Evolutionary conservation across 2,113 vertebrate genomes (phyloP), one percentile per base, ranked within the genome.

Genomic region (Rhinogobius similis): DNA sequence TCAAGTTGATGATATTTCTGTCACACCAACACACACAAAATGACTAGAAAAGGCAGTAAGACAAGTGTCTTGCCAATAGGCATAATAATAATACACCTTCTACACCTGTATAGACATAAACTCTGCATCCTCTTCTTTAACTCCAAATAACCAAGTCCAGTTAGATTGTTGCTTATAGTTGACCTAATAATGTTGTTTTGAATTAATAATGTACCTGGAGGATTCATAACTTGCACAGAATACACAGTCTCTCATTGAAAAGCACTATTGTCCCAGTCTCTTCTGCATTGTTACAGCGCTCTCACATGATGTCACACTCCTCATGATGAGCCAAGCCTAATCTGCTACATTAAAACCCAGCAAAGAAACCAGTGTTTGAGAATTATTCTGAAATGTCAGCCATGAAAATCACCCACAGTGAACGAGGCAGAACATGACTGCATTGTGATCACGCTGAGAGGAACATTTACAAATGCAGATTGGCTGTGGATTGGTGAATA

Each of bases 311-410:
- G 32, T 27, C 64, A 61, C 53, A 55, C 10, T 4, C 56, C 53
- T 68, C 74, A 63, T 59, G 72, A 84, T 41, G 70, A 72, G 61
- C 46, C 20, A 26, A 26, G 21, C 27, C n/a, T n/a, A 76, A n/a
- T 44, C 38, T 52, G 69, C 46, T 50, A 68, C 52, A 76, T 16
- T 70, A 13, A n/a, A 63, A 71, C 38, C 32, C 71, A 62, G 20
- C 55, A 58, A 27, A 73, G 43, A 74, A 24, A 20, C 1, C 43
- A 38, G 41, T 74, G 68, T 70, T 73, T 68, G 5, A 50, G 58
- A 61, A 52, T 21, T 21, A 61, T 24, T 41, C 46, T 32, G 6
- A 53, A 29, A 52, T 56, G n/a, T 67, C 18, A 44, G 62, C 26
- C 24, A 26, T 71, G 18, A 41, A 48, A 59, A 72, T 70, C 4